Evolutionary conservation across 2,888 invertebrate species (phyloP), one percentile per base, ranked within the genome.

Genomic region (Cryptops parisi): DNA sequence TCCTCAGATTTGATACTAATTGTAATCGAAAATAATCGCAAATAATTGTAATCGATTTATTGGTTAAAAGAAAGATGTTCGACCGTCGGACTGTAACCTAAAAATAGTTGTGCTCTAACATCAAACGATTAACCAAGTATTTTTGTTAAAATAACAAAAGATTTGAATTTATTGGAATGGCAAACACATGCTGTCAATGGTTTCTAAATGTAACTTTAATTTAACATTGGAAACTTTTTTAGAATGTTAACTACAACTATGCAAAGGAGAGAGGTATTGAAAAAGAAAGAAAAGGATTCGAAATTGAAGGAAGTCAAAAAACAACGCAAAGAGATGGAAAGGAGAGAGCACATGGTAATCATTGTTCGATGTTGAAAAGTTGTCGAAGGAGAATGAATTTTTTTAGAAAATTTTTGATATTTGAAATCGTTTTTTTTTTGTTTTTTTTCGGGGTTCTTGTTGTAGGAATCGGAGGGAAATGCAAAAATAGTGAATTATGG

Each of bases 261-360:
- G 3, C 23, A 41, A 24, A 51, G 44, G 22, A 41, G 26, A 17
- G 51, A 51, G 25, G 41, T 26, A 17, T 3, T 51, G 26, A 51
- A 51, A 19, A 51, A 51, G n/a, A 43, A 26, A 26, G 51, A 51
- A 22, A 22, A 51, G 26, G 51, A 51, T n/a, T 51, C 51, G 9
- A 41, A 33, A 43, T 21, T 51, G 17, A 12, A 44, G 19, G 51
- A 51, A 51, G 51, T 51, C 17, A 41, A 33, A 44, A 51, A 51
- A 26, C 51, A 51, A 6, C 6, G 51, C 25, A 51, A 51, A 51
- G 43, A 51, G 26, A 44, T 51, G 51, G 43, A 51, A 41, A 24
- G 44, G 2, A 22, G 43, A 26, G 51, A 51, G 19, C 51, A 51
- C n/a, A 43, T 43, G 51, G 51, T 51, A 43, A 9, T 19, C 15